Evolutionary conservation across 2,888 invertebrate genomes (phyloP), one percentile per base, ranked within the genome.

Genomic region (Drosophila hamatofila): DNA sequence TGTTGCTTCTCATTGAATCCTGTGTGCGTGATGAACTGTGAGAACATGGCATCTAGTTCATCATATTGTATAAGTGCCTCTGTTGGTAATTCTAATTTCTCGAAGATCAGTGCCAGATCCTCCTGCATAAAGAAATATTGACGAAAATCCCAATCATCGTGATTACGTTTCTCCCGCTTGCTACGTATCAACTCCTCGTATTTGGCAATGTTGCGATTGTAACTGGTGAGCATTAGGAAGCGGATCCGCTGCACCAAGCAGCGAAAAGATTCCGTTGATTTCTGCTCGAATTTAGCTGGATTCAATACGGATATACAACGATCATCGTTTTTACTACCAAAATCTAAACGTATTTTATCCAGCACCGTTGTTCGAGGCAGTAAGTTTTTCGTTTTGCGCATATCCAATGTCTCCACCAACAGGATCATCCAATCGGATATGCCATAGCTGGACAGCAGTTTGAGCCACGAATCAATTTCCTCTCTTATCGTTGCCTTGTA

Each of bases 51-150:
- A 94, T 99, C 98, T 90, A 99, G 94, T 93, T 99, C 99, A 92
- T 99, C 99, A 92, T 98, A 99, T 91, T 99, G 99, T 62, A 99
- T 97, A 80, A 99, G 94, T 16, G 98, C 97, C 93, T 99, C 98
- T 80, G 98, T 98, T 90, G 97, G 96, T 76, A 99, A 94, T 65
- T 97, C 97, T 78, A 99, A 93, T 96, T 98, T 98, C 94, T 98
- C 97, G 88, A 98, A 94, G 77, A 98, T 97, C 93, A 98, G 97
- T 67, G 98, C 98, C 82, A 99, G 94, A 94, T 99, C 98, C 94
- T 99, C 98, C 96, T 98, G 94, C 81, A 98, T 94, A 82, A 97
- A 95, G 94, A 99, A 99, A 93, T 98, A 99, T 92, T 96, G 96
- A 92, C 97, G 97, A 94, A 98, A 99, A 92, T 97, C 97, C 99